Base-by-base conservation (phyloP, 2,888 invertebrate species). In the Platycheirus albimanus region DNA sequence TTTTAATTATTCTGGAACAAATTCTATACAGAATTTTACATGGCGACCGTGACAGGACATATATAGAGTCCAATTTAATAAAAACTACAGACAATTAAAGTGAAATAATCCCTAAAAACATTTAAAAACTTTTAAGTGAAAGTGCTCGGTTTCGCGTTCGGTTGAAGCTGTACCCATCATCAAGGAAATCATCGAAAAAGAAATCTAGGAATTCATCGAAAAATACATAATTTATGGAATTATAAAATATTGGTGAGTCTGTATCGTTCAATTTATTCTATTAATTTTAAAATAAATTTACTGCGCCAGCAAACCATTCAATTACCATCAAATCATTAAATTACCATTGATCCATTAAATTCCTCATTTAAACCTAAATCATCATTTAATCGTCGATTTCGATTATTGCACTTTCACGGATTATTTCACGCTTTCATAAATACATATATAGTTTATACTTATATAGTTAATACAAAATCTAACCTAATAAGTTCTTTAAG, bases 131-230 rank as follows among this genome's bases (percentile, higher is more conserved):
- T 17, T 43, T 19, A 17, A 43, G 43, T 43, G 43, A 43, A 43
- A 43, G 43, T 43, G 43, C 43, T 43, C 43, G 43, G 43, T 43
- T 43, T 43, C 43, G 43, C 38, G 43, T 17, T 43, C 43, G 43
- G 43, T 43, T 43, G 8, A 43, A 17, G 43, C 17, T 43, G 43
- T 43, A 43, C 43, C 43, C 43, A 43, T 43, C 43, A 38, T 38
- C 38, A 38, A 38, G 38, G 38, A 38, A 38, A 38, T 38, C 38
- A 38, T 38, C n/a, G n/a, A n/a, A n/a, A n/a, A n/a, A n/a, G 38
- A 38, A 38, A 41, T 15, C 15, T 15, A 41, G n/a, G 7, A 41
- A 41, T 15, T n/a, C n/a, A n/a, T n/a, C n/a, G n/a, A n/a, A n/a
- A n/a, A n/a, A n/a, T n/a, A n/a, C n/a, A n/a, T n/a, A 15, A 10